Base-by-base conservation (phyloP, 2,888 invertebrate species). In the Ferdinandea cuprea region DNA sequence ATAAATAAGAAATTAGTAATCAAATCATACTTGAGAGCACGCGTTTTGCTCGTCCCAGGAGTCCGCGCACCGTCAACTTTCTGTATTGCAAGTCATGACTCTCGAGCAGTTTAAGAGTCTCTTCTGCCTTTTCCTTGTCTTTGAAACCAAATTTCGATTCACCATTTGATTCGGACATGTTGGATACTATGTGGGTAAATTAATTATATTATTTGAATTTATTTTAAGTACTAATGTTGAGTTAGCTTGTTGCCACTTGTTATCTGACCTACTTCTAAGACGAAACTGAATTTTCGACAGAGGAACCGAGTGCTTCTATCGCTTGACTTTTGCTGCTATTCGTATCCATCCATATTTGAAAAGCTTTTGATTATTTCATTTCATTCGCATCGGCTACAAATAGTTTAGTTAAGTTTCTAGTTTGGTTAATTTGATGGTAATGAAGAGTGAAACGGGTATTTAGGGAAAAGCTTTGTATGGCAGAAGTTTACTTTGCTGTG, bases 81-180 rank as follows among this genome's bases (percentile, higher is more conserved):
- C 94, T 92, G 89, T 95, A 95, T 87, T 93, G 93, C 83, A 92
- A 89, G 50, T 95, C 94, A 85, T 94, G 94, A 15, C 92, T 91
- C 85, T 94, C 93, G 80, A 95, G 87, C 54, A 93, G 89, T 32
- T 92, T 91, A n/a, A 95, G 89, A 0, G 95, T 95, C 86, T 95
- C 94, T 86, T 93, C 90, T 0, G 95, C 95, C 89, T 94, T 95
- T 84, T 93, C 93, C 88, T 93, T 93, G 89, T 95, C 94, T 89
- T 95, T 95, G 92, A 94, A 95, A 0, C 95, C 95, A 90, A 94
- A 95, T 85, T 94, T 93, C 0, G 93, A 91, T 77, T 94, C 94
- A 88, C 88, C 86, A 58, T 93, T 92, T 2, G 73, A 76, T 21
- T 85, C 85, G 8, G 85, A 69, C 85, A 85, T 85, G 13, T 54